Evolutionary conservation across 1,140 invertebrate species (phyloP).

Genomic region (Pseudoatta argentina): DNA sequence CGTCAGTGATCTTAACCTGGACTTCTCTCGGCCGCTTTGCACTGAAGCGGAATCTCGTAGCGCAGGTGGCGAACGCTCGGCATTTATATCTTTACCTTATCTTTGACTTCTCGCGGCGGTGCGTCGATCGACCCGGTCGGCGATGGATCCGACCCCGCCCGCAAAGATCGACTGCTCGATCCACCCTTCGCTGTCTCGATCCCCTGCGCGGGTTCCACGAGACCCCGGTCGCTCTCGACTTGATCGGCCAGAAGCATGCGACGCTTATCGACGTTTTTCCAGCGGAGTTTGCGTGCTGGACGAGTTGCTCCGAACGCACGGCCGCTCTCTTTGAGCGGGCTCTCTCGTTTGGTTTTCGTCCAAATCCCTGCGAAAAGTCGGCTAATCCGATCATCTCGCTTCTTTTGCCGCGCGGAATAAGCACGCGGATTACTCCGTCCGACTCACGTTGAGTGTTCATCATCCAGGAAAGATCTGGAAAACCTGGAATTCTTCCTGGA

Average conservation of each 20-base stretch:
- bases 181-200: conserved; percentile 21
- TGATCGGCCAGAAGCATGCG: conserved; percentile 41
- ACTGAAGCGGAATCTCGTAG: not conserved
- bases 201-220: conserved; percentile 6
- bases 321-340: conserved; percentile 60
- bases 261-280: conserved; percentile 84
- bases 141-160: conserved; percentile 13
- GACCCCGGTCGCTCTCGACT: conserved; percentile 36
- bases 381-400: conserved; percentile 54
- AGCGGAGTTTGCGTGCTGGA: conserved; percentile 80
- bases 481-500: not conserved
- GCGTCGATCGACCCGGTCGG: not conserved
- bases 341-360: conserved; percentile 68
- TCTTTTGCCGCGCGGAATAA: conserved; percentile 53
- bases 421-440: conserved; percentile 27
- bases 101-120: not conserved
- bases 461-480: not conserved
- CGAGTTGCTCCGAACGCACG: conserved; percentile 78
- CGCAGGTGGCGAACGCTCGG: not conserved
- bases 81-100: conserved; percentile 18
- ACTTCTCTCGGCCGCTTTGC: not conserved
- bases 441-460: not conserved
- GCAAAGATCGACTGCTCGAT: conserved; percentile 32
- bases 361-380: conserved; percentile 60
- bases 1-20: conserved; percentile 40